Base-by-base conservation (phyloP, 92 coral and sea anemone genomes). In the Metridium senile region DNA sequence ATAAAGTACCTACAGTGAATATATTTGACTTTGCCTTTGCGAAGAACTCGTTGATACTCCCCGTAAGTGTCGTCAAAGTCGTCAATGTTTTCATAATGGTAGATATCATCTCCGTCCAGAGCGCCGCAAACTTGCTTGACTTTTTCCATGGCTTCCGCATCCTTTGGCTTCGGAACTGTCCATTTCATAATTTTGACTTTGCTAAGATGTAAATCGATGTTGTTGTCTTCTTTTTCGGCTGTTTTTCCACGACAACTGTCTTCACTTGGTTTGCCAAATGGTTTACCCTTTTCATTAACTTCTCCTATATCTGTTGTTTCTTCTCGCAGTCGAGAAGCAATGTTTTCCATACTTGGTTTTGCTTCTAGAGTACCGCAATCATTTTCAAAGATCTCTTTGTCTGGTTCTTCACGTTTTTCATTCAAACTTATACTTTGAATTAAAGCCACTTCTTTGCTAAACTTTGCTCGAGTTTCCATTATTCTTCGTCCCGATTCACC, bases 1-100 rank as follows among this genome's bases (percentile, higher is more conserved):
- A 23, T 1, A 27, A 57, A 17, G 26, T 26, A 39, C 31, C 32
- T 73, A 26, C 78, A 73, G 57, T 27, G 28, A 21, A 73, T 58
- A 8, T 57, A 19, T 2, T 20, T 33, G 45, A 1, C n/a, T 63
- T 29, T 63, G 39, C 39, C 39, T 49, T 53, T 31, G 30, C 33
- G 9, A 19, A 32, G 17, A 13, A 17, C 1, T 62, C 51, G 49
- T 39, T 39, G 49, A 39, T 13, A 4, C 13, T 39, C 49, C 49
- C 13, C 67, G 2, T 25, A 25, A 16, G 70, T 79, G 70, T 79
- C 84, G 25, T 79, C 84, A 45, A 68, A 79, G 31, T 79, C 84
- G 13, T 79, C 76, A 2, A 79, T 43, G 61, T 79, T 70, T 54
- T 63, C 84, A 33, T 63, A 79, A 32, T 79, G 84, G 23, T 79